Evolutionary conservation across 64 coral and sea anemone species (phyloP).

Genomic region (Hydrozoanthus tunicans): DNA sequence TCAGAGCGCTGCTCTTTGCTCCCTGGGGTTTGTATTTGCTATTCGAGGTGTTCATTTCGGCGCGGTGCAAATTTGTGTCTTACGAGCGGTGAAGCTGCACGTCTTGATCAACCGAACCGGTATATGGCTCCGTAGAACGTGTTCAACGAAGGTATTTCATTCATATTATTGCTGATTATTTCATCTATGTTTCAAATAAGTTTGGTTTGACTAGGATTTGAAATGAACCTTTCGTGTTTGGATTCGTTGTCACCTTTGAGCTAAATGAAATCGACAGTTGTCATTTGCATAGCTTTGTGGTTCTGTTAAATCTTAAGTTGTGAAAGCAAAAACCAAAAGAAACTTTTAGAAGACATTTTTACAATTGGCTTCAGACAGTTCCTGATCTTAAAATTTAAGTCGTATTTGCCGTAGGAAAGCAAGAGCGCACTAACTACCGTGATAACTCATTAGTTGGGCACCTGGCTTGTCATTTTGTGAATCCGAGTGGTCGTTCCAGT

Average conservation of each 20-base stretch:
- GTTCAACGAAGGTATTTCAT: conserved; percentile 40
- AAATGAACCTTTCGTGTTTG: not conserved
- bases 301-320: not conserved
- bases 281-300: conserved; percentile 1
- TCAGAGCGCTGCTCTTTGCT: conserved; percentile 35
- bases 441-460: conserved; percentile 44
- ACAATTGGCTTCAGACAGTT: not conserved
- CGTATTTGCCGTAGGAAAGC: not conserved
- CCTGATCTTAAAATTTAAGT: not conserved
- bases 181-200: not conserved
- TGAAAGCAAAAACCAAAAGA: not conserved
- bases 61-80: conserved; percentile 48
- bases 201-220: not conserved
- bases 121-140: conserved; percentile 34
- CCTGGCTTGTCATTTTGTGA: conserved; percentile 56
- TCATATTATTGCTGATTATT: not conserved
- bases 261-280: conserved; percentile 49
- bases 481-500: not conserved
- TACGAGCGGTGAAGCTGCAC: conserved; percentile 52
- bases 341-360: not conserved
- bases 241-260: conserved; percentile 35
- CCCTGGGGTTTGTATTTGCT: conserved; percentile 56
- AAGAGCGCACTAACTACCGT: conserved; percentile 32
- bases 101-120: conserved; percentile 38
- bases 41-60: conserved; percentile 65